phyloP scores from a whole-genome alignment of 2,888 invertebrate species.

The Tinea trinotella region DNA sequence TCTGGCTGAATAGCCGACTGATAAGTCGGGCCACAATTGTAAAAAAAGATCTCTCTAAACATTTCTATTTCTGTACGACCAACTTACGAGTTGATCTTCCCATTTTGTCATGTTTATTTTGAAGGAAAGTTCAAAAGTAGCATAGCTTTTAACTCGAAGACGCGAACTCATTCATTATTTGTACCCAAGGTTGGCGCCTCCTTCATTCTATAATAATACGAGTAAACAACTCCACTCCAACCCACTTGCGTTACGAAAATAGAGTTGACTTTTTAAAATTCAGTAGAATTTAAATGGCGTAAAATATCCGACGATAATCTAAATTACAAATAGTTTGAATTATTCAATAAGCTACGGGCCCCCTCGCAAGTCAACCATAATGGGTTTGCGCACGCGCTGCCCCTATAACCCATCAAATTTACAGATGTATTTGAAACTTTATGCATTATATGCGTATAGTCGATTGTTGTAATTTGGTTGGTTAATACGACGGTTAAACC shows the following conservation, averaged over 20 bases:
- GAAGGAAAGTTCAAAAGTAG: background rate
- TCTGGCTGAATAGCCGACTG: too few species aligned
- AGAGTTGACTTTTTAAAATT: conserved; percentile 4
- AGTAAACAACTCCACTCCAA: background rate
- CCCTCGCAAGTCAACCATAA: conserved; percentile 1
- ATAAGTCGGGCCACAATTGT: too few species aligned
- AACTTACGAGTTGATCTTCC: background rate
- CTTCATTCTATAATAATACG: background rate
- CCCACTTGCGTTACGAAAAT: background rate
- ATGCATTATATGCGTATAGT: background rate
- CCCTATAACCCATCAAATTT: background rate
- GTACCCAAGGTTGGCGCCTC: background rate
- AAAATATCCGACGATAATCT: conserved; percentile 1
- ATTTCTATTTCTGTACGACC: conserved; percentile 1
- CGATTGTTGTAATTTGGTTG: background rate
- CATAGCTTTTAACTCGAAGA: conserved; percentile 6
- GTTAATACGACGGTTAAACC: conserved; percentile 28
- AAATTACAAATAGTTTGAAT: conserved; percentile 16
- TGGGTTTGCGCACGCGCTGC: conserved; percentile 27
- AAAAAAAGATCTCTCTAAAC: background rate
- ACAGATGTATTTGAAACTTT: background rate
- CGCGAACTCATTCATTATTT: conserved; percentile 7
- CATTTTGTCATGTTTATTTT: background rate
- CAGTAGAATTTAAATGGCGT: conserved; percentile 7
- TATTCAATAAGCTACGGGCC: conserved; percentile 10